Evolutionary conservation across 2,888 invertebrate species (phyloP), one percentile per base, ranked within the genome.

Genomic region (Nemotelus nigrinus): DNA sequence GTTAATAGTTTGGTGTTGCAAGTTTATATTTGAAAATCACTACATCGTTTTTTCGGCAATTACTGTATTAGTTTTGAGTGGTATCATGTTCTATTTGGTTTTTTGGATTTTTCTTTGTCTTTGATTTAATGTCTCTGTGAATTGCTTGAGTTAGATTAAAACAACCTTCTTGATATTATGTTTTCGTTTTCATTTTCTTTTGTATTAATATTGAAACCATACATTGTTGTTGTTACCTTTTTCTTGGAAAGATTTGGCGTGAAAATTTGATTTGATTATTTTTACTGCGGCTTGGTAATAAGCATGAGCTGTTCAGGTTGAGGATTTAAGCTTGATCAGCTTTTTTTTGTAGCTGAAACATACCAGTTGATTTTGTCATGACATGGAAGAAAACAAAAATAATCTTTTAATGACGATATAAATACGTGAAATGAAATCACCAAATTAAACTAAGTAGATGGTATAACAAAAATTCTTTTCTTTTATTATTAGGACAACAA

Each of bases 181-280:
- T 65, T 10, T 10, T 63, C 10, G 25, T 63, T n/a, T 5, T 39
- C 5, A 45, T 65, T 44, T 7, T 65, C 8, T 3, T 45, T 65
- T 25, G 55, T 57, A 57, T 71, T 44, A 71, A 71, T 71, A 71
- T 71, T 71, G 71, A 71, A 71, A 71, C 71, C 71, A 71, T 71
- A 71, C 57, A 53, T 53, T 7, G 53, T n/a, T 53, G 53, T 53
- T 53, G 25, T 25, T 25, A 25, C 25, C 25, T 25, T 25, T 25
- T 71, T 57, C 57, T 45, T 53, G 55, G 71, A 71, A 71, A 71
- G 71, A 53, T 71, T 71, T 43, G 39, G 50, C 2, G 43, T 48
- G 55, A 57, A 57, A 57, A 55, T 71, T 68, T 6, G 10, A 44
- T 41, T 39, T 43, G 55, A n/a, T 57, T 44, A 71, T n/a, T 47